Conservation (phyloP, 2,888 invertebrate species). For the Drosophila greeni region DNA sequence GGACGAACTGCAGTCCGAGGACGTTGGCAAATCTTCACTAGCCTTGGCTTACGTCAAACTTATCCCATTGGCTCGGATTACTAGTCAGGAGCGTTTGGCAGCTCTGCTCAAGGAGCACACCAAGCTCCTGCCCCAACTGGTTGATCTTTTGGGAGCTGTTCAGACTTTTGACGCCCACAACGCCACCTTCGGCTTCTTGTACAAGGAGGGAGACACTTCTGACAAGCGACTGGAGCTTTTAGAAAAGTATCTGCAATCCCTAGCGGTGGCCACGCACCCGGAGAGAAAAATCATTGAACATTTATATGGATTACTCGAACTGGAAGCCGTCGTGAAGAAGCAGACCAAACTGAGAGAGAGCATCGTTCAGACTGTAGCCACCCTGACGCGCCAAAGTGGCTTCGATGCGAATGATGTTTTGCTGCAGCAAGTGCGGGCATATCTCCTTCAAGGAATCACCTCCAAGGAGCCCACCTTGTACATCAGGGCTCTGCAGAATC, state of each 20-base stretch:
- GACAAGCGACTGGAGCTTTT: conserved; percentile 80
- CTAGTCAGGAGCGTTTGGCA: conserved; percentile 81
- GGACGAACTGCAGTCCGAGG: conserved; percentile 80
- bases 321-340: conserved; percentile 79
- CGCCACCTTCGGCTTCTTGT: conserved; percentile 84
- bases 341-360: conserved; percentile 84
- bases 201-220: conserved; percentile 77
- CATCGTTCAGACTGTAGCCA: conserved; percentile 83
- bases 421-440: conserved; percentile 71
- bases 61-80: conserved; percentile 81
- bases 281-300: conserved; percentile 80
- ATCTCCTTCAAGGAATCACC: conserved; percentile 76
- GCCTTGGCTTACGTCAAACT: conserved; percentile 84
- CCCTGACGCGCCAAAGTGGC: conserved; percentile 81
- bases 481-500: conserved; percentile 85
- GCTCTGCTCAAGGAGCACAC: conserved; percentile 77
- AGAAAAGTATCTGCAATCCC: conserved; percentile 87
- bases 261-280: conserved; percentile 85
- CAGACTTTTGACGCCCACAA: conserved; percentile 85
- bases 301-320: conserved; percentile 57
- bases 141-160: conserved; percentile 85
- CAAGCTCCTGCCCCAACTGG: conserved; percentile 81
- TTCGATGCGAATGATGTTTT: conserved; percentile 64
- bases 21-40: conserved; percentile 83
- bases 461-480: conserved; percentile 78